Evolutionary conservation across 2,797 vertebrate species (phyloP), one percentile per base, ranked within the genome.

Genomic region (Coregonus ussuriensis): DNA sequence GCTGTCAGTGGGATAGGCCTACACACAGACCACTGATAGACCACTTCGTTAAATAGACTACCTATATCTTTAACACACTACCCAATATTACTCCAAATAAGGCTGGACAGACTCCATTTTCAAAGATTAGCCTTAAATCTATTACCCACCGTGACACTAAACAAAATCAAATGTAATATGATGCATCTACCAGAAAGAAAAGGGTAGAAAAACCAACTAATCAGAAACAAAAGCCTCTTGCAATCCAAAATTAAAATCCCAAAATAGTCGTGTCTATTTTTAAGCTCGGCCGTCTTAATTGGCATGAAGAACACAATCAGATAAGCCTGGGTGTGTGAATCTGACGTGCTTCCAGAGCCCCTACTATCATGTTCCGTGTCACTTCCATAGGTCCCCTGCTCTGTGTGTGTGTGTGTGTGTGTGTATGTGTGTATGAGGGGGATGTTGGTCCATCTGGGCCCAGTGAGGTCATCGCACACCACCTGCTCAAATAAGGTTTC

Each of bases 251-350:
- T 86, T 87, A 81, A 84, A 92, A 90, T 86, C 85, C 80, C 81
- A 88, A 86, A 85, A 89, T 83, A 72, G 87, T 77, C 78, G 47
- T 74, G 35, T 54, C 87, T 93, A 92, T 91, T 89, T 92, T 91
- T 90, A 91, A 89, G 85, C 77, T 25, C 77, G 74, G 78, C 88
- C 87, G 87, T 92, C 86, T 92, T 94, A 94, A 94, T 93, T 91
- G 90, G 88, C 87, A 90, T 91, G 89, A 89, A 88, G 89, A 91
- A 88, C 83, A 92, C 88, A 90, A 91, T 93, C 92, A 90, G 91
- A 94, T 94, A 91, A 90, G 86, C 68, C 66, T 52, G 31, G 56
- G 37, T 37, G 75, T 51, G 68, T 78, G 77, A 71, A 75, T 81
- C 79, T 81, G 73, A 68, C 77, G 56, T 62, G n/a, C 33, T 74